phyloP scores from a whole-genome alignment of 2,888 invertebrate genomes.

The Meandrusa payeni region DNA sequence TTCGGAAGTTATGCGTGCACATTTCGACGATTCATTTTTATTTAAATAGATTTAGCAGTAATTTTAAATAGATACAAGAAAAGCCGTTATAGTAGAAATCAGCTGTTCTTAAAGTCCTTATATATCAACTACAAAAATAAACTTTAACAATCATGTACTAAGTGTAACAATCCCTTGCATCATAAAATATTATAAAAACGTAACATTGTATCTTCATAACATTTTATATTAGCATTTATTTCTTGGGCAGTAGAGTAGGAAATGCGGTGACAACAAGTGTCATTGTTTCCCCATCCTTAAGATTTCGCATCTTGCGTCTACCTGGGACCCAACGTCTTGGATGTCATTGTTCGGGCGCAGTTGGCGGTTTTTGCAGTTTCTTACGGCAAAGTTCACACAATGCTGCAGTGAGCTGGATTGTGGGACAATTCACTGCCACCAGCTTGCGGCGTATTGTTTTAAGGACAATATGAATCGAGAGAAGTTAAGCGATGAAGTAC shows the following conservation, averaged over 20 bases:
- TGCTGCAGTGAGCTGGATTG: conserved; percentile 6
- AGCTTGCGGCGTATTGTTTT: conserved; percentile 9
- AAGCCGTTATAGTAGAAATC: conserved; percentile 69
- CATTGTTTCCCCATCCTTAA: conserved; percentile 58
- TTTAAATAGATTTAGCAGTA: conserved; percentile 10
- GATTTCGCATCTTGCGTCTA: conserved; percentile 71
- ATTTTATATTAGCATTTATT: background rate
- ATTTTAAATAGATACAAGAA: conserved; percentile 33
- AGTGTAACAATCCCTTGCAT: conserved; percentile 18
- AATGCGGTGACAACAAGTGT: conserved; percentile 21
- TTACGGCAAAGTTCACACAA: conserved; percentile 22
- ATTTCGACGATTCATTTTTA: no score
- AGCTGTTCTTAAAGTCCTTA: conserved; percentile 58
- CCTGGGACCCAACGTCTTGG: conserved; percentile 52
- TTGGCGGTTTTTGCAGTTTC: conserved; percentile 40
- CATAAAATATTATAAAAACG: conserved; percentile 1
- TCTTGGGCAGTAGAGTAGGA: conserved; percentile 22
- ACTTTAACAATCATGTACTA: conserved; percentile 30
- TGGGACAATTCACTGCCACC: conserved; percentile 5
- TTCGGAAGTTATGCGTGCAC: no score
- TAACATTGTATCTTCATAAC: background rate
- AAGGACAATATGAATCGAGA: conserved; percentile 9
- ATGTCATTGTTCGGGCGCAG: conserved; percentile 49
- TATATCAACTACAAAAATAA: conserved; percentile 28
- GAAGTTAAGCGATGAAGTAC: no score